Evolutionary conservation across 2,888 invertebrate species (phyloP).

Genomic region (Rapana venosa): DNA sequence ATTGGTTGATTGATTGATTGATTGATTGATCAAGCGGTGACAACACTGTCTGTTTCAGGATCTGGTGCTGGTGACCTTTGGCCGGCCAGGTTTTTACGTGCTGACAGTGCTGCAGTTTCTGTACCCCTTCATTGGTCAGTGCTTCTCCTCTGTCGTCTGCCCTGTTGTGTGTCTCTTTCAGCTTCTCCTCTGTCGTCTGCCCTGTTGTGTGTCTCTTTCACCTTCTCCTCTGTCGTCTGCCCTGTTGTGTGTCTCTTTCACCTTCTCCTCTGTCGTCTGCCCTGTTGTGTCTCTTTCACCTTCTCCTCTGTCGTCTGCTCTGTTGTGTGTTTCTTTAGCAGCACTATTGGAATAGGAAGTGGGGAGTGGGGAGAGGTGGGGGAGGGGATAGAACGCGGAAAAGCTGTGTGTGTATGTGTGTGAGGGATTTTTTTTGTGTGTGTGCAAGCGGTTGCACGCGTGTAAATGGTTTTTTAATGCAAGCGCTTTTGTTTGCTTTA

Average conservation of each 20-base stretch:
- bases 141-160: background rate
- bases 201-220: no score
- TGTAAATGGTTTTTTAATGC: no score
- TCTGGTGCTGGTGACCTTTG: slow-evolving; percentile 89
- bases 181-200: no score
- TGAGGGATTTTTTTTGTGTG: background rate
- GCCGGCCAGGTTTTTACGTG: slow-evolving; percentile 87
- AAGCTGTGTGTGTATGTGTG: background rate
- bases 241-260: no score
- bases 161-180: background rate
- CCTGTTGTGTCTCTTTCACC: background rate
- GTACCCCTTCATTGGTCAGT: slow-evolving; percentile 89
- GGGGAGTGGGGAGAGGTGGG: background rate
- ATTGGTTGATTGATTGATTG: no score
- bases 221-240: no score
- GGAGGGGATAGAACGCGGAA: background rate
- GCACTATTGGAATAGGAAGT: background rate
- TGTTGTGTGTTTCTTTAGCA: background rate
- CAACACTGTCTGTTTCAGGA: slow-evolving; percentile 68
- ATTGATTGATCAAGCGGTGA: no score
- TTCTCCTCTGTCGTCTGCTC: background rate
- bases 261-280: background rate
- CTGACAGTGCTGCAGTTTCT: slow-evolving; percentile 88
- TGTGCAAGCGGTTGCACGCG: background rate
- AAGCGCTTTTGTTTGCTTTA: no score